phyloP scores from a whole-genome alignment of 2,797 vertebrate species.

The Petrocephalus schoutedeni region DNA sequence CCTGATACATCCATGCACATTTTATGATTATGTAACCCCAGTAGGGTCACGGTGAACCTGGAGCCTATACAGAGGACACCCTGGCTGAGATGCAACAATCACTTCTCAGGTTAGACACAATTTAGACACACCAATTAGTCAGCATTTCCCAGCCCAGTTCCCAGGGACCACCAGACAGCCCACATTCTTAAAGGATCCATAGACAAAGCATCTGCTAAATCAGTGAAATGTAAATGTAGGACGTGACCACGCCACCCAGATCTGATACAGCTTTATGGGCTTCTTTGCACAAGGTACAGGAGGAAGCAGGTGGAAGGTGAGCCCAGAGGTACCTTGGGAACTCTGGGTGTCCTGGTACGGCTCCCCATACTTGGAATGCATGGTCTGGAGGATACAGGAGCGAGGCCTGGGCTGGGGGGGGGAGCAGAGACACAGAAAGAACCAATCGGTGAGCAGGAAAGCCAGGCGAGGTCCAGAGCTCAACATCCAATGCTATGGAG shows the following conservation, averaged over 20 bases:
- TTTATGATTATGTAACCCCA: not conserved
- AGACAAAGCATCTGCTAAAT: not conserved
- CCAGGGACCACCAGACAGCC: not conserved
- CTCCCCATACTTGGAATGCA: conserved; percentile 83
- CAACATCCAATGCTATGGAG: not conserved
- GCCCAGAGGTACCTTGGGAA: conserved; percentile 80
- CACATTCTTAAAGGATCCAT: not conserved
- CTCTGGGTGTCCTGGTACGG: conserved; percentile 88
- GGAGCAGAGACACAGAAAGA: conserved; percentile 31
- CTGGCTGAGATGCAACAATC: not conserved
- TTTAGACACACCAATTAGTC: not conserved
- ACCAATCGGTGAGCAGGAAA: not conserved
- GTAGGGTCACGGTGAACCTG: not conserved
- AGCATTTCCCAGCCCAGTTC: not conserved
- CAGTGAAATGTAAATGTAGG: not conserved
- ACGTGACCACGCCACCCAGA: not conserved
- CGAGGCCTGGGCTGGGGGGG: conserved; percentile 76
- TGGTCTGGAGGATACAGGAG: conserved; percentile 81
- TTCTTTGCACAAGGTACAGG: not conserved
- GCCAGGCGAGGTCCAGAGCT: not conserved
- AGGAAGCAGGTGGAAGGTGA: not conserved
- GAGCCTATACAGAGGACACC: not conserved
- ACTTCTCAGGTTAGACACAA: not conserved
- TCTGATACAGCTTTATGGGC: not conserved
- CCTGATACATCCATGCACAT: not conserved